Conservation (phyloP, 2,888 invertebrate species). For the Ecdyonurus torrentis region DNA sequence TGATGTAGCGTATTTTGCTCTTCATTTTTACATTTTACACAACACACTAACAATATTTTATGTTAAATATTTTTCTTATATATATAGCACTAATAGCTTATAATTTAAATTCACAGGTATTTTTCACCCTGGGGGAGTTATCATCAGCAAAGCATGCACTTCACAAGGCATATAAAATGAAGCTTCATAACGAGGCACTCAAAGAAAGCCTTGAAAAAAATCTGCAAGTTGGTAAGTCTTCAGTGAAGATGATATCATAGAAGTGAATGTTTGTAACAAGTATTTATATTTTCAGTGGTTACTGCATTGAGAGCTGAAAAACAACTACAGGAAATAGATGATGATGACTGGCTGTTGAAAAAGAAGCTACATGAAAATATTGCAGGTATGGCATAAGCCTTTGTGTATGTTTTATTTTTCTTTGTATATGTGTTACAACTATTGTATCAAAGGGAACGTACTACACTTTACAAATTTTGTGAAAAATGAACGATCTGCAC, state of each 20-base stretch:
- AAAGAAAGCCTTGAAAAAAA: neutral
- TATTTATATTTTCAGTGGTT: neutral
- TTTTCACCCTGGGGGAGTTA: neutral
- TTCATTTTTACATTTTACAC: no score
- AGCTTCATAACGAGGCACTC: neutral
- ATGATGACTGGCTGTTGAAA: neutral
- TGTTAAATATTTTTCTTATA: no score
- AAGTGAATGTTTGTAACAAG: neutral
- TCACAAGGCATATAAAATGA: neutral
- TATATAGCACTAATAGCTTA: no score
- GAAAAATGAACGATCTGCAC: no score
- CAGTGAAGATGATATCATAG: neutral
- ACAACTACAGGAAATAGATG: neutral
- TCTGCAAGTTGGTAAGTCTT: neutral
- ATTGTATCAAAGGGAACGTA: no score
- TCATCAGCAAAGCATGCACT: neutral
- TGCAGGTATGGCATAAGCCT: neutral
- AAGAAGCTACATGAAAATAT: slow-evolving; percentile 1
- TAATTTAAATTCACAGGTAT: no score
- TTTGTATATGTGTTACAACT: no score
- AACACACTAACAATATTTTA: no score
- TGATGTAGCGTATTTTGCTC: no score
- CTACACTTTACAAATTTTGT: no score
- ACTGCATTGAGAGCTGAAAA: neutral
- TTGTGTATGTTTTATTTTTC: neutral